Base-by-base conservation (phyloP, 2,113 vertebrate species). In the Hippoglossus stenolepis region DNA sequence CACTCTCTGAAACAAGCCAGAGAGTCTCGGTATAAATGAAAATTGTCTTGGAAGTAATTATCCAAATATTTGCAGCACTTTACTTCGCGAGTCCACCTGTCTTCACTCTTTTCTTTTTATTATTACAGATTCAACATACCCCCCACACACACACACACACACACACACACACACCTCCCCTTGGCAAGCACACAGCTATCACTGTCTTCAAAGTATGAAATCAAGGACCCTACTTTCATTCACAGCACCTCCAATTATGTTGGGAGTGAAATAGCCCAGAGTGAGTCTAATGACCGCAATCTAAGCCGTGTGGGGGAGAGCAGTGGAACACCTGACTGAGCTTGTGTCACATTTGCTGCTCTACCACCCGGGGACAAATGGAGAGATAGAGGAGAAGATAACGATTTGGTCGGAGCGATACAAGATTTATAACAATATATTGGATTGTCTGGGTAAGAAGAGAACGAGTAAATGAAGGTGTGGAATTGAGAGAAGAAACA, bases 201-300 rank as follows among this genome's bases (percentile, higher is more conserved):
- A 35, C 77, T 75, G 53, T 66, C 85, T 84, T 85, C 79, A 83
- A 70, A 86, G 87, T 84, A 66, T 77, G 70, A 87, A 90, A 85
- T 89, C 65, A 85, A 88, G 90, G 59, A 63, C 69, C 72, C 51
- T 74, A 56, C 84, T 85, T 89, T 86, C 73, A 80, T 86, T 87
- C 77, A 51, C 84, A 73, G 79, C 84, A 63, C 76, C 78, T 87
- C 85, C 66, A 87, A 89, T 87, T 84, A 89, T 65, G 62, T 80
- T 71, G 79, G 74, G 80, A 86, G 80, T 75, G 64, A 87, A 89
- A 87, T 70, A 70, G 86, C 68, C 77, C 26, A n/a, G 73, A 74
- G 85, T 65, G 83, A 85, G 58, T 65, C 51, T 86, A 87, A 90
- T 89, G 80, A 80, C 79, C 61, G 85, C 86, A 81, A 85, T 89